A percentile compares a stretch with the other conserved stretches of the same genome.
phyloP scores from a whole-genome alignment of 2,888 invertebrate species.

The Polia nebulosa region DNA sequence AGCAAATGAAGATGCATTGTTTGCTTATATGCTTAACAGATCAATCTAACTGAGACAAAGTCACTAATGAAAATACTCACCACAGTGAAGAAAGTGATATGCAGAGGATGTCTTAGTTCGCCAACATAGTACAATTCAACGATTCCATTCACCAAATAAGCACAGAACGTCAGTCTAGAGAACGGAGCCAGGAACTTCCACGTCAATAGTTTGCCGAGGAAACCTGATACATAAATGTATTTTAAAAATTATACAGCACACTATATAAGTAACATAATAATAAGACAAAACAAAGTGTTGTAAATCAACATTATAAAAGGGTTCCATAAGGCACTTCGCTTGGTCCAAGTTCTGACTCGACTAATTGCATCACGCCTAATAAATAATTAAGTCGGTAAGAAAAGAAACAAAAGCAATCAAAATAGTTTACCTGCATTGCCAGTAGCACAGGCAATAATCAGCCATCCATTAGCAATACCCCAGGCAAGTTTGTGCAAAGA shows the following conservation, averaged over 20 bases:
- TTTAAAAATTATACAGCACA: neutral
- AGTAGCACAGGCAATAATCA: constrained; percentile 93
- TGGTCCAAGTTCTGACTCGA: neutral
- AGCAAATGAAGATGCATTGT: neutral
- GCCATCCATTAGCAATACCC: constrained; percentile 93
- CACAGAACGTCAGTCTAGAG: constrained; percentile 93
- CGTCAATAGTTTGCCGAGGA: constrained; percentile 89
- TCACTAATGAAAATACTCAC: constrained; percentile 81
- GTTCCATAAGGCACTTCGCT: neutral
- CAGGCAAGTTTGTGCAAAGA: constrained; percentile 93
- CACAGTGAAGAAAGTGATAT: constrained; percentile 92
- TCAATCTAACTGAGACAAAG: neutral
- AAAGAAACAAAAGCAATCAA: too few relatives aligned
- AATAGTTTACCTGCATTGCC: constrained; percentile 93
- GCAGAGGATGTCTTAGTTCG: constrained; percentile 91
- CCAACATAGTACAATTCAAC: constrained; percentile 93
- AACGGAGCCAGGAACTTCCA: constrained; percentile 93
- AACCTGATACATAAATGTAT: constrained; percentile 82
- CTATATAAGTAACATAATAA: too few relatives aligned
- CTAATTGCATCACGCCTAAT: neutral
- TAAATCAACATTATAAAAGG: neutral
- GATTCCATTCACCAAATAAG: constrained; percentile 93
- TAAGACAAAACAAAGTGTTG: neutral
- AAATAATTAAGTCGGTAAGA: neutral
- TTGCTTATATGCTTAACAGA: neutral